Conservation (phyloP, 1,140 invertebrate genomes). For the Aphaenogaster ashmeadi region DNA sequence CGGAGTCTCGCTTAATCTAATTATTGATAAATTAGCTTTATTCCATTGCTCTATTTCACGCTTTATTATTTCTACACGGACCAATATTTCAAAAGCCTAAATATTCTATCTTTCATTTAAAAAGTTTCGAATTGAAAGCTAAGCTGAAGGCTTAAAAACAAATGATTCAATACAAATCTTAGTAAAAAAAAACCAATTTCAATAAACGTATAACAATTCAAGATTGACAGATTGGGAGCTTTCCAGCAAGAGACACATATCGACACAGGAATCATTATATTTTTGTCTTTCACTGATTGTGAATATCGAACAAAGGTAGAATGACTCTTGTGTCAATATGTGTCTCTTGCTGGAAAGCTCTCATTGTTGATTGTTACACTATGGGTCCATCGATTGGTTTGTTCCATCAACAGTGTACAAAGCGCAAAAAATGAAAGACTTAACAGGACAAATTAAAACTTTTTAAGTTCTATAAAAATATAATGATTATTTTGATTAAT, state of each 20-base stretch:
- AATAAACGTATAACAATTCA: not conserved
- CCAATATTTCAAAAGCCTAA: not conserved
- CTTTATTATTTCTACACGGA: not conserved
- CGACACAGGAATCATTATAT: too few relatives aligned
- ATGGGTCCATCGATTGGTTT: not conserved
- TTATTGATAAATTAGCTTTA: conserved; percentile 13
- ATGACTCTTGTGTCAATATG: too few relatives aligned
- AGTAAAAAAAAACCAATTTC: not conserved
- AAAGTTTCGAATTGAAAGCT: too few relatives aligned
- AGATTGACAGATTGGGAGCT: not conserved
- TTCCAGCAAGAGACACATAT: too few relatives aligned
- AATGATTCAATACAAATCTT: not conserved
- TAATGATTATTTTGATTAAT: not conserved
- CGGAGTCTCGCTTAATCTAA: conserved; percentile 89
- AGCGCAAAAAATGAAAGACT: not conserved
- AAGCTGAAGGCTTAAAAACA: not conserved
- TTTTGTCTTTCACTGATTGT: too few relatives aligned
- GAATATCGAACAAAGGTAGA: too few relatives aligned
- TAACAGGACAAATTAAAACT: not conserved
- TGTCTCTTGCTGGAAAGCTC: too few relatives aligned
- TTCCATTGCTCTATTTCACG: not conserved
- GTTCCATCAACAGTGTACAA: not conserved
- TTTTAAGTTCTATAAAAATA: not conserved
- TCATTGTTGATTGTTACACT: not conserved
- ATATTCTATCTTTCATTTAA: too few relatives aligned